These are phyloP conservation scores for Pedionomus torquatus DNA, from an alignment of 2,113 vertebrate species.

Conservation along the genomic window DNA sequence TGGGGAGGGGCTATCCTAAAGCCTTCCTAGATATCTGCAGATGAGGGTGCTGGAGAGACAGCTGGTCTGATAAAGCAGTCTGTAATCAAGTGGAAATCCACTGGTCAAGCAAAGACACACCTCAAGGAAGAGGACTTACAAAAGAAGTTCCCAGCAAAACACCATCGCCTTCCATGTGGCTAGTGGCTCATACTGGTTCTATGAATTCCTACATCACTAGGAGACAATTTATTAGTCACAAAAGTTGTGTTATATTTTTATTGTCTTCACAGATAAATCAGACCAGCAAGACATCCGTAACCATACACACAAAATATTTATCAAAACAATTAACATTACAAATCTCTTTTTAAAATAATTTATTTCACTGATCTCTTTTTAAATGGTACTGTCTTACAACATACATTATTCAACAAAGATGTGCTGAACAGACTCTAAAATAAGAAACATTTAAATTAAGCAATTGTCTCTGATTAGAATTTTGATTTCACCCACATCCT, in stretches of 20 bases:
- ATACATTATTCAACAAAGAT: slow-evolving; percentile 80
- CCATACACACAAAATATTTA: slow-evolving; percentile 57
- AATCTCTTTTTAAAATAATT: slow-evolving; percentile 84
- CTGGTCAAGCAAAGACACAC: background rate
- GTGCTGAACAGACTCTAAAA: slow-evolving; percentile 77
- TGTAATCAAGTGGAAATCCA: background rate
- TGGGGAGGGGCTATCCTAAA: background rate
- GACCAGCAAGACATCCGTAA: slow-evolving; percentile 51
- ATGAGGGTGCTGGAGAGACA: background rate
- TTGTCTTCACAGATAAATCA: slow-evolving; percentile 65
- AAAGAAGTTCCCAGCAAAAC: background rate
- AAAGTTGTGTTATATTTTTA: slow-evolving; percentile 40
- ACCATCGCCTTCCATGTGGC: background rate
- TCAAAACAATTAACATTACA: slow-evolving; percentile 68
- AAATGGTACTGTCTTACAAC: slow-evolving; percentile 75
- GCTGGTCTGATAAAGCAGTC: background rate
- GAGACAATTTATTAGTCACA: slow-evolving; percentile 43
- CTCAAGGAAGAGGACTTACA: background rate
- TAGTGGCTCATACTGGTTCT: background rate
- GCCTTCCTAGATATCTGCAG: background rate
- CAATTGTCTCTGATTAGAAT: slow-evolving; percentile 64
- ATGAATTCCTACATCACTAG: background rate
- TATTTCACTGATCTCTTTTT: slow-evolving; percentile 76
- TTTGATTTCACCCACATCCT: slow-evolving; percentile 45
- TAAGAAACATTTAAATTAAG: slow-evolving; percentile 78